Evolutionary conservation across 2,113 vertebrate genomes (phyloP), one percentile per base, ranked within the genome.

Genomic region (Heterotilapia buettikoferi): DNA sequence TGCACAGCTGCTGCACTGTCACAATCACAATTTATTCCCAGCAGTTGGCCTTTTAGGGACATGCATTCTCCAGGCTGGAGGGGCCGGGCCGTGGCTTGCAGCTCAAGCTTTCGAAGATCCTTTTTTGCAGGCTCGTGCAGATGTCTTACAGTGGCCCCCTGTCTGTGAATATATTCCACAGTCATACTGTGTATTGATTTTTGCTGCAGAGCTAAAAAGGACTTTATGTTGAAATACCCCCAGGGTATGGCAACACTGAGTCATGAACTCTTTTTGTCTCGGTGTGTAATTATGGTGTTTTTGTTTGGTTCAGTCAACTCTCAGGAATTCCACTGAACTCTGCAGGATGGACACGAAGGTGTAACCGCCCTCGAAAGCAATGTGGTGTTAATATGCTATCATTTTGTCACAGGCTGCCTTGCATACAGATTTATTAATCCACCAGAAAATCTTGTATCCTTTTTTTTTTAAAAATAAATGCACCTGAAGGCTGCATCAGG

Each of bases 21-120:
- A 96, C 96, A 96, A 96, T 96, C 93, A 19, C 95, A 95, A 96
- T 96, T 96, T 96, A 97, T 96, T 96, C 95, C 95, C 94, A 95
- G 96, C 94, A 88, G 92, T 93, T 95, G 95, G 91, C 97, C 96
- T 95, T 96, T 88, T 96, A 96, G 92, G 97, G 96, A 89, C 94
- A 96, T 95, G 96, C 95, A 95, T 96, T 96, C 96, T 96, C 94
- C 94, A 87, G 89, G 85, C 90, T 94, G 95, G 94, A 94, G 94
- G 94, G 92, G 93, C 88, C 2, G 5, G 54, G 91, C 88, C 31
- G 36, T 63, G 68, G 40, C 50, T 66, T 84, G 86, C 24, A 79
- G 7, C 53, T 81, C 90, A 76, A 26, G 73, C 76, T 83, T 85
- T 84, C 76, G 14, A 45, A 53, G 68, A 85, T 19, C 29, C 56